Evolutionary conservation across 2,797 vertebrate species (phyloP), one percentile per base, ranked within the genome.

Genomic region (Phrynocephalus vlangalii): DNA sequence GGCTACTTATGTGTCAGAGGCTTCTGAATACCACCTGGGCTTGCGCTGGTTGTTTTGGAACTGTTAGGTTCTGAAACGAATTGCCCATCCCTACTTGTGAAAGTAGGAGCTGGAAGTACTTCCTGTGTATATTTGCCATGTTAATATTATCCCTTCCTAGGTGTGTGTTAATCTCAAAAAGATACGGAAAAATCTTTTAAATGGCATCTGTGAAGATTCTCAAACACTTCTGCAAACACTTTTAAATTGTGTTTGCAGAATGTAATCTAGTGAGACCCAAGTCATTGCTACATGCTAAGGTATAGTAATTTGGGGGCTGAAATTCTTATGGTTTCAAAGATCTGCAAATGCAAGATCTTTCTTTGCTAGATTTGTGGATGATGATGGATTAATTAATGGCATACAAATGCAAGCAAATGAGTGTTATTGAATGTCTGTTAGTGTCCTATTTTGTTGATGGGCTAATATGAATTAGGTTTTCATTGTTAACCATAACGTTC

Each of bases 371-470:
- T 67, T 77, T 72, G 30, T 88, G 82, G 84, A 77, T 84, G 87
- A 92, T 88, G 86, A 91, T 73, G 79, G 83, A 91, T 44, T 94
- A 87, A 63, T 33, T 78, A 86, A 75, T 84, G 70, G 86, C 92
- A 85, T 88, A 90, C 77, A 93, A 84, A 88, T 93, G 85, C 0
- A 9, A 90, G 80, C 89, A 94, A 93, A 60, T 16, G 26, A 72
- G 30, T 80, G 94, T 93, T 94, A 88, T 91, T 86, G 77, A 89
- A 85, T 63, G 70, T 71, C 91, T 94, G 84, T 88, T 30, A 89
- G 63, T 85, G 18, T 18, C 78, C 88, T 73, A 22, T 93, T 56
- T 13, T 85, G 75, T 88, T 84, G 38, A 26, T 84, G 76, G 78
- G 79, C 91, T 80, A 67, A 84, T 91, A 85, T 71, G 82, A 63